These are phyloP conservation scores for Cheilosia grossa DNA, from an alignment of 2,888 invertebrate genomes.

Conservation along the genomic window DNA sequence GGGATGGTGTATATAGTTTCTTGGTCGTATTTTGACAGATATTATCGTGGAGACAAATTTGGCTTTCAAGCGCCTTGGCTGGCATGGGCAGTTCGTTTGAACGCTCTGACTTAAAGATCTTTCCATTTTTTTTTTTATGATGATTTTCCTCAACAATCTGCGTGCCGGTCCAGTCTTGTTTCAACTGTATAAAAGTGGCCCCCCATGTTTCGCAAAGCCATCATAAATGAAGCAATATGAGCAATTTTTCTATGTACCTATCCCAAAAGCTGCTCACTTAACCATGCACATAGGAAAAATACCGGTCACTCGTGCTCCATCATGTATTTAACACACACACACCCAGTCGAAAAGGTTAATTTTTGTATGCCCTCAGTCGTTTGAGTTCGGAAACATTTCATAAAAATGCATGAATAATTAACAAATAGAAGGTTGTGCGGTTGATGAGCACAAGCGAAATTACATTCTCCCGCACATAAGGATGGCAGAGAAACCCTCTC, in stretches of 20 bases:
- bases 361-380: slow-evolving; percentile 65
- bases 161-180: too few relatives aligned
- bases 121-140: too few relatives aligned
- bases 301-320: slow-evolving; percentile 16
- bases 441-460: slow-evolving; percentile 61
- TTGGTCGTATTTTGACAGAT: too few relatives aligned
- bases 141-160: too few relatives aligned
- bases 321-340: too few relatives aligned
- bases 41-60: too few relatives aligned
- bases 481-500: background rate
- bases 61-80: too few relatives aligned
- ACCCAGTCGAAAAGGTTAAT: slow-evolving; percentile 46
- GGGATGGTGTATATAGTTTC: too few relatives aligned
- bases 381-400: slow-evolving; percentile 61
- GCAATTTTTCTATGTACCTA: slow-evolving; percentile 13
- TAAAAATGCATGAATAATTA: slow-evolving; percentile 75
- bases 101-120: too few relatives aligned
- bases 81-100: too few relatives aligned
- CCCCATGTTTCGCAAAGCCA: background rate
- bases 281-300: slow-evolving; percentile 55
- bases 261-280: slow-evolving; percentile 66
- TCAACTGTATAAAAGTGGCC: too few relatives aligned
- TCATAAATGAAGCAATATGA: slow-evolving; percentile 51
- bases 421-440: slow-evolving; percentile 67
- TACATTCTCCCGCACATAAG: slow-evolving; percentile 33